Conservation (phyloP, 2,113 vertebrate genomes). For the Stictonetta naevosa region DNA sequence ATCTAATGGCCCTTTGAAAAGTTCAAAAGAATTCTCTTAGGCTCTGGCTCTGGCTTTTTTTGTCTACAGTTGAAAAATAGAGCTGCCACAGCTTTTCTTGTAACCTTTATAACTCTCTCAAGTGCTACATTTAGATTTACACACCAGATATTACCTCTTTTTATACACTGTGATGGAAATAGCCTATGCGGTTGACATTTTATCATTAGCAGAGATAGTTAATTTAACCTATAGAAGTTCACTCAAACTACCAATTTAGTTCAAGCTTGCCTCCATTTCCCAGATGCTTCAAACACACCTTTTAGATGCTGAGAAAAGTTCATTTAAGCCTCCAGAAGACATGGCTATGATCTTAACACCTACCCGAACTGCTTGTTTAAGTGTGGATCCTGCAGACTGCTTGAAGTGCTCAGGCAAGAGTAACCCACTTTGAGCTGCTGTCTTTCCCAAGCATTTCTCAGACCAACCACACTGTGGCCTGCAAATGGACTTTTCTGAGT, state of each 20-base stretch:
- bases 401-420: background rate
- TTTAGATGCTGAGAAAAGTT: background rate
- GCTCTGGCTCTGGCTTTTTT: background rate
- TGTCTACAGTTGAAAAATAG: background rate
- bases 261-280: background rate
- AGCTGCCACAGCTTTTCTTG: background rate
- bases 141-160: accelerated
- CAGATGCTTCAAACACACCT: background rate
- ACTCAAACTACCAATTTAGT: background rate
- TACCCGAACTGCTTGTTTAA: background rate
- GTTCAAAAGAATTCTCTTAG: background rate
- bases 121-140: background rate
- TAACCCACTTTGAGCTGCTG: background rate
- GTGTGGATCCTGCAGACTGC: background rate
- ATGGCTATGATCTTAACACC: background rate
- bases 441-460: background rate
- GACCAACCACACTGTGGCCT: background rate
- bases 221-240: background rate
- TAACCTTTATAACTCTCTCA: background rate
- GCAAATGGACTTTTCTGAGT: accelerated
- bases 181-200: background rate
- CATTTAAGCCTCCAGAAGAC: background rate
- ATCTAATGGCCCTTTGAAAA: background rate
- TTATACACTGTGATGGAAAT: background rate
- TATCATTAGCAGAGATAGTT: background rate